Base-by-base conservation (phyloP, 2,113 vertebrate genomes). In the Eubucco bourcierii region DNA sequence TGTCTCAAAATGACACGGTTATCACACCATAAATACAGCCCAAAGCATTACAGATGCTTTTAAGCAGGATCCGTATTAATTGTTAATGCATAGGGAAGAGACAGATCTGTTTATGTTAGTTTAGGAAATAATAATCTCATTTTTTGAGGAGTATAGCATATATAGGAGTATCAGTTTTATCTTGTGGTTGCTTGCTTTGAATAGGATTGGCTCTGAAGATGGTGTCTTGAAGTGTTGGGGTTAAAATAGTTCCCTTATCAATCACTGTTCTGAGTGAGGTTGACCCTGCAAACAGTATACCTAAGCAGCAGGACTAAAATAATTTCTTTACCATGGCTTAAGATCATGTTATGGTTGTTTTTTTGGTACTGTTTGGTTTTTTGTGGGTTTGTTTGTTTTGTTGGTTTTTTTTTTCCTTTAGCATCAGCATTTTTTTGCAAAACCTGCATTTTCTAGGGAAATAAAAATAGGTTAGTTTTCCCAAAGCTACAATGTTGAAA, bases 21-120 rank as follows among this genome's bases (percentile, higher is more conserved):
- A 96, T 96, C 96, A 61, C 70, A 28, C 83, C 96, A 95, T 95
- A 97, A 98, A 97, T 95, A 97, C 94, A 97, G 97, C 97, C 95
- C 95, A 97, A 29, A 97, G 96, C 96, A 66, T 96, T 97, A 93
- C 96, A 97, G 95, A 97, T 97, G 96, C 97, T 96, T 97, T 72
- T 95, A 97, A 96, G 95, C 89, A 50, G 95, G 96, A 96, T 93
- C 95, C 91, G 76, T 97, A 97, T 97, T 97, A 97, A 98, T 97
- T 97, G 96, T 96, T 97, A 96, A 97, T 95, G 96, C 44, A 59
- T 95, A 93, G 96, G 95, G 92, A 95, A 90, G 86, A 96, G 94
- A 65, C 16, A 33, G 92, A 95, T 95, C 88, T 88, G 74, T 96
- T 96, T 93, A 77, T 59, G 75, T 90, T 87, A 91, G 88, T 91